Evolutionary conservation across 1,140 invertebrate genomes (phyloP), one percentile per base, ranked within the genome.

Genomic region (Teleopsis dalmanni): DNA sequence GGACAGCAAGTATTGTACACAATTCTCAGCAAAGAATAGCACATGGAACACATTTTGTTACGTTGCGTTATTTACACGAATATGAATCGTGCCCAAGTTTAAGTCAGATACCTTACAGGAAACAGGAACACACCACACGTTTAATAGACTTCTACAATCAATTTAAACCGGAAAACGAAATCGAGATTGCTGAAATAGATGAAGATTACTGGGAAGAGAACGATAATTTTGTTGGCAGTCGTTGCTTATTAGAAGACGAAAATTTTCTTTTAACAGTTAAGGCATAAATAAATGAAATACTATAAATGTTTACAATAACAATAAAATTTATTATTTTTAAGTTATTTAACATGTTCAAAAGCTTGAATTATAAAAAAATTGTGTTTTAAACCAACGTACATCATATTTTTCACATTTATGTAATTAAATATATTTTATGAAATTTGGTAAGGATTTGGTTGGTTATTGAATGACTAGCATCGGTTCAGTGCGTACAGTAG

Each of bases 161-260:
- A 6, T 4, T 33, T 18, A 50, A 50, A 14, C 23, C 33, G 5
- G 23, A 42, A 14, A 14, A 38, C 13, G 35, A 44, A 19, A 42
- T 42, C n/a, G 38, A 35, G 19, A 35, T 27, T 14, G 34, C 35
- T 10, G 33, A 36, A 31, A 31, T 50, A 9, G 34, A 29, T 11
- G 35, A 48, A 3, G 54, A 62, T 6, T 62, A 54, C 16, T 69
- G 65, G 65, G 65, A 69, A 33, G 55, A 58, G 8, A 69, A 69
- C 38, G 62, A 69, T n/a, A 53, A 55, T 29, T 63, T 57, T 52
- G 59, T 69, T 9, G 55, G 56, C 2, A 60, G 63, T 22, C 61
- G 65, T 27, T 69, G 65, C 40, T 48, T 69, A 8, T 43, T 69
- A 3, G 57, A 69, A 34, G 65, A 69, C 50, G 65, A 69, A 35